These are phyloP conservation scores for Dinocampus coccinellae DNA, from an alignment of 2,888 invertebrate genomes.

Conservation along the genomic window DNA sequence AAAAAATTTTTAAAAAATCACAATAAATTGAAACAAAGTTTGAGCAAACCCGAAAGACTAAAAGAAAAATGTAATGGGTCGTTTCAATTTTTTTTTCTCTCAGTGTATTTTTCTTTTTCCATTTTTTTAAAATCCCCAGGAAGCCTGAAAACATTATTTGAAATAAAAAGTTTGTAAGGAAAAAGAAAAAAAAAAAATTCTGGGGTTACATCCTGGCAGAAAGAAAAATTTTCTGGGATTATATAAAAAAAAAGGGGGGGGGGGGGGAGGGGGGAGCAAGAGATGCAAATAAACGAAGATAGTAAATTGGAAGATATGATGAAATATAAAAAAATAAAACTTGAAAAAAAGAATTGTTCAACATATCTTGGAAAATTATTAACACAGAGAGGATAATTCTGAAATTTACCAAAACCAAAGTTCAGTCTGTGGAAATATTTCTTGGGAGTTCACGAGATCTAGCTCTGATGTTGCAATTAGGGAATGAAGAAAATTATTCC, in stretches of 20 bases:
- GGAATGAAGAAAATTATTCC: constrained; percentile 37
- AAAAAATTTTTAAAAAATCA: constrained; percentile 1
- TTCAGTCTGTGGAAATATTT: constrained; percentile 32
- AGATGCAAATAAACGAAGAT: too few species aligned
- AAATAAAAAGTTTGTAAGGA: not conserved
- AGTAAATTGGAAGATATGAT: not conserved
- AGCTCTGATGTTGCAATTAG: constrained; percentile 30
- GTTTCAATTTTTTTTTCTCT: not conserved
- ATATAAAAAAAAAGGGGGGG: not conserved
- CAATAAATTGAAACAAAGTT: not conserved
- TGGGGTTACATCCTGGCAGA: not conserved
- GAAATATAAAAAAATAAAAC: constrained; percentile 5
- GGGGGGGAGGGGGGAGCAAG: too few species aligned
- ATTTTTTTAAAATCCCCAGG: not conserved
- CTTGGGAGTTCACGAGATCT: constrained; percentile 26
- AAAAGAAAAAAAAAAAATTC: constrained; percentile 1
- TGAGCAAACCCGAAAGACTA: not conserved
- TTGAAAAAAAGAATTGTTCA: constrained; percentile 13
- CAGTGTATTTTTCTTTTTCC: not conserved
- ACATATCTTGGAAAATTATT: constrained; percentile 33
- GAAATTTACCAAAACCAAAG: constrained; percentile 33
- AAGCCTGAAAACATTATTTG: constrained; percentile 9
- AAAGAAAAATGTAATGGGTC: not conserved
- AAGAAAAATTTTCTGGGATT: constrained; percentile 20
- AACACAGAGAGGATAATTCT: constrained; percentile 14